phyloP scores from a whole-genome alignment of 2,797 vertebrate genomes.

The Cottoperca gobio region DNA sequence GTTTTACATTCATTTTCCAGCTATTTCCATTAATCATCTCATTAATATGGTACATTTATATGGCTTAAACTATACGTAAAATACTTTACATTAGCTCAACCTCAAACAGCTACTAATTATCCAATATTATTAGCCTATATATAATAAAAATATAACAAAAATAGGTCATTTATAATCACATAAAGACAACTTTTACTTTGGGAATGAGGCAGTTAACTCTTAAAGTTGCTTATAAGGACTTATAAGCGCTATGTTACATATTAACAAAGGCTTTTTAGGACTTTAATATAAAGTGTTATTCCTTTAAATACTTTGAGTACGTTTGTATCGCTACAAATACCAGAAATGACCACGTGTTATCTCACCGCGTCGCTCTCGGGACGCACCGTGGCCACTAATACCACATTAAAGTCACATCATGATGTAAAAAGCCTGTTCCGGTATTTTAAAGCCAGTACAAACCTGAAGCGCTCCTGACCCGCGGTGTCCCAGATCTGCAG shows the following conservation, averaged over 20 bases:
- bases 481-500: constrained; percentile 96
- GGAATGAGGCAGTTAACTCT: too few species aligned
- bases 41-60: background rate
- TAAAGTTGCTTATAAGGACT: too few species aligned
- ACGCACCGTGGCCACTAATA: too few species aligned
- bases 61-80: background rate
- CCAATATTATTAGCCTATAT: background rate
- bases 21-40: background rate
- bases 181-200: too few species aligned
- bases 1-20: too few species aligned
- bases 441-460: background rate
- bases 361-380: too few species aligned
- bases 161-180: too few species aligned
- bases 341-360: background rate
- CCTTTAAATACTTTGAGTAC: background rate
- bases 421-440: background rate
- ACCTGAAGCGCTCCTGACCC: constrained; percentile 94
- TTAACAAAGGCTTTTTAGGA: too few species aligned
- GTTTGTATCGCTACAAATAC: background rate
- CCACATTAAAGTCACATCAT: background rate
- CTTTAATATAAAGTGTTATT: too few species aligned
- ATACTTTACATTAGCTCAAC: background rate
- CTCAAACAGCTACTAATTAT: background rate
- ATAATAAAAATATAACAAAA: too few species aligned
- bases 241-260: too few species aligned